Conservation (phyloP, 1,140 invertebrate species). For the Cyclargus thomasi region DNA sequence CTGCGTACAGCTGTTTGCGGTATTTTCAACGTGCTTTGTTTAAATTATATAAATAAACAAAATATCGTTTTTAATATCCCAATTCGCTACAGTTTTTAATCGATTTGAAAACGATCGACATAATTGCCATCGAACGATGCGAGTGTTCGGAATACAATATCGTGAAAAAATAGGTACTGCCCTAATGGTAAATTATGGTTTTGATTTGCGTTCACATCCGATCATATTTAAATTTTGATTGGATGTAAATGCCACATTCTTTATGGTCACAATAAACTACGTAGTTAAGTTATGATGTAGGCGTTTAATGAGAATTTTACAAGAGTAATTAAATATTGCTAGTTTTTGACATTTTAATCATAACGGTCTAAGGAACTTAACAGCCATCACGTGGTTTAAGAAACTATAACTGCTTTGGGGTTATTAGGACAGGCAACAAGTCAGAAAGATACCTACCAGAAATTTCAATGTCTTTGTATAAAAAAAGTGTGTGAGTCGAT, state of each 20-base stretch:
- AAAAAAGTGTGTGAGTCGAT: no score
- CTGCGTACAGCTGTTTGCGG: no score
- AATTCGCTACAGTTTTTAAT: conserved; percentile 1
- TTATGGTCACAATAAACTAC: neutral
- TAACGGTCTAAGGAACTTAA: neutral
- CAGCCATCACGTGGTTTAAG: neutral
- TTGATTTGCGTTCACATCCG: neutral
- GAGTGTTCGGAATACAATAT: neutral
- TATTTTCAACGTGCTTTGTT: no score
- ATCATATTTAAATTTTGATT: conserved; percentile 3
- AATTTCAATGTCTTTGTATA: no score
- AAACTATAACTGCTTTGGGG: no score
- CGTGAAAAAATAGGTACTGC: neutral
- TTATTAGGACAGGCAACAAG: no score
- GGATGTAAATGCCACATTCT: conserved; percentile 2
- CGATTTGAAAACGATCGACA: neutral
- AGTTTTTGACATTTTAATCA: no score
- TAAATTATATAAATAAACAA: neutral
- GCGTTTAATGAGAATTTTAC: neutral
- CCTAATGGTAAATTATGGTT: neutral
- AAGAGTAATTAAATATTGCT: neutral
- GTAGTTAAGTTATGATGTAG: neutral
- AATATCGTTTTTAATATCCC: conserved; percentile 3
- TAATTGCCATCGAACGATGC: conserved; percentile 7
- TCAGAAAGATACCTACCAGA: no score